phyloP scores from a whole-genome alignment of 2,888 invertebrate genomes.

The Seira musarum region DNA sequence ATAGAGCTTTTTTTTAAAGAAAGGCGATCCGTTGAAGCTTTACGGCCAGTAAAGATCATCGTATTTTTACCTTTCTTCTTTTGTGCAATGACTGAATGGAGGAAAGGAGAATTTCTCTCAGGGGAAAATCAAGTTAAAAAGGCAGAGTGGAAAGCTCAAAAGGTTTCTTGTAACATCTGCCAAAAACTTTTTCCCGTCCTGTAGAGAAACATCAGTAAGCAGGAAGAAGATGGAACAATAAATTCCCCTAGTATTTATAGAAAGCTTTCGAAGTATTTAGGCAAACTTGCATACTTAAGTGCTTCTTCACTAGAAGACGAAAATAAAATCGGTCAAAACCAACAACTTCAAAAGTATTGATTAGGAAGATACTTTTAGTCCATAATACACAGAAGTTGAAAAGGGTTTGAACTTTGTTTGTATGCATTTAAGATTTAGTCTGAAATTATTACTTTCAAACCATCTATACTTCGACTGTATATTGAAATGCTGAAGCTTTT shows the following conservation, averaged over 20 bases:
- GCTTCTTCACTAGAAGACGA: background rate
- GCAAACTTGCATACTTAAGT: background rate
- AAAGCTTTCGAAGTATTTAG: background rate
- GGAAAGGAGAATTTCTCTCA: conserved; percentile 30
- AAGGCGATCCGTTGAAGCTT: too few species aligned
- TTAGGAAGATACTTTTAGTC: too few species aligned
- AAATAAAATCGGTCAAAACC: background rate
- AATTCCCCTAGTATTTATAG: too few species aligned
- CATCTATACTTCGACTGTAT: too few species aligned
- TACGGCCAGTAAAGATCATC: too few species aligned
- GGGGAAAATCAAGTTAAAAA: conserved; percentile 46
- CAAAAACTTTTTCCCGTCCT: conserved; percentile 33
- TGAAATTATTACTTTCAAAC: too few species aligned
- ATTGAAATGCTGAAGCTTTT: too few species aligned
- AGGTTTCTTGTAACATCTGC: conserved; percentile 52
- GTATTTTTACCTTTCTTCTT: conserved; percentile 32
- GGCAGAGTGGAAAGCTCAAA: conserved; percentile 14
- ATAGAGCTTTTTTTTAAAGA: too few species aligned
- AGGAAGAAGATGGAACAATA: background rate
- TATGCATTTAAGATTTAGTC: too few species aligned
- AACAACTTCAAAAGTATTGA: too few species aligned
- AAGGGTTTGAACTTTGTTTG: too few species aligned
- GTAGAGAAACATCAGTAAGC: background rate
- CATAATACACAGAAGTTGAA: too few species aligned
- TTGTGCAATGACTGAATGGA: conserved; percentile 10